Conservation (phyloP, 64 coral and sea anemone genomes). For the Dendrophyllia cribrosa region DNA sequence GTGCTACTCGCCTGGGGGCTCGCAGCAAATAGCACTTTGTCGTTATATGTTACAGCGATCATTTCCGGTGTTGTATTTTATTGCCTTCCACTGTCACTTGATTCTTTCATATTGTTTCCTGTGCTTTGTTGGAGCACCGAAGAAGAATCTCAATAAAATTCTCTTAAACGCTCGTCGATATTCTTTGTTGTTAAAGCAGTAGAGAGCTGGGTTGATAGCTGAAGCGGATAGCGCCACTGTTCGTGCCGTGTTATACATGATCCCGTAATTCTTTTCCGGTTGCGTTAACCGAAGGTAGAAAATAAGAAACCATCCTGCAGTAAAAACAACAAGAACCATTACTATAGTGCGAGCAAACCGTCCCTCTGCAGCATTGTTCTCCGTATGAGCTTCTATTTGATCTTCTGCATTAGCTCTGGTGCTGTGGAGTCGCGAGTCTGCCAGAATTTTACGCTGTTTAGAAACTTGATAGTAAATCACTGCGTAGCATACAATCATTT, state of each 20-base stretch:
- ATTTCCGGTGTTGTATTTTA: not conserved
- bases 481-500: conserved; percentile 62
- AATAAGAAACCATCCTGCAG: conserved; percentile 51
- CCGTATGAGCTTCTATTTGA: not conserved
- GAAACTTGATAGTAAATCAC: conserved; percentile 49
- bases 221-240: conserved; percentile 72
- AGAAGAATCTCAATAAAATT: conserved; percentile 36
- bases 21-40: no score
- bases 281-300: conserved; percentile 79
- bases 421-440: not conserved
- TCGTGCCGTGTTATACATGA: conserved; percentile 66
- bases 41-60: not conserved
- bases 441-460: conserved; percentile 26
- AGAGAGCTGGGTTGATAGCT: conserved; percentile 74
- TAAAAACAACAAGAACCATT: conserved; percentile 74
- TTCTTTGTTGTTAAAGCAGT: conserved; percentile 86
- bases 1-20: no score
- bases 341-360: conserved; percentile 78
- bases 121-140: not conserved
- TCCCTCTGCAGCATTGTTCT: conserved; percentile 37
- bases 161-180: conserved; percentile 76
- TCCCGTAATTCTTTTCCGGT: conserved; percentile 77
- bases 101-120: conserved; percentile 46
- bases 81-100: not conserved
- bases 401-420: not conserved